Percentiles rank a stretch among this genome's conserved stretches.
phyloP scores from a whole-genome alignment of 1,140 invertebrate species.

The Orius laevigatus region DNA sequence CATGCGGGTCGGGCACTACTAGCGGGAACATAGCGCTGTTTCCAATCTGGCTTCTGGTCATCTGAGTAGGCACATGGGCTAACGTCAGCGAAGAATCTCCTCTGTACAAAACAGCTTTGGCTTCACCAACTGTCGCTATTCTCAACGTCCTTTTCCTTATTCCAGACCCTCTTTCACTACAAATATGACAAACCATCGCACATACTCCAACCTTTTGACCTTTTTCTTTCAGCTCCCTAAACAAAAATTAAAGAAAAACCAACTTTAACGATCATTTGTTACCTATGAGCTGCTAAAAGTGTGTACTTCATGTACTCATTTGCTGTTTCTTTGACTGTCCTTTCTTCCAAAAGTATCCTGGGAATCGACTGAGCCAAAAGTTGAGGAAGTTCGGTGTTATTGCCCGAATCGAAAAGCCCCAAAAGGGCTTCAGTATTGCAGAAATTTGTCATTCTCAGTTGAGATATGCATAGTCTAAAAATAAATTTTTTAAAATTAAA shows the following conservation, averaged over 20 bases:
- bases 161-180: conserved; percentile 31
- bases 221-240: conserved; percentile 51
- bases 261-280: conserved; percentile 4
- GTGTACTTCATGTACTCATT: conserved; percentile 72
- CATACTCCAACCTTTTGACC: conserved; percentile 51
- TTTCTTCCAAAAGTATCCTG: conserved; percentile 55
- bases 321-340: conserved; percentile 58
- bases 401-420: conserved; percentile 64
- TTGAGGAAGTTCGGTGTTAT: conserved; percentile 45
- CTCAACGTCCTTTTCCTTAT: conserved; percentile 41
- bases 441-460: conserved; percentile 57
- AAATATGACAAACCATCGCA: conserved; percentile 54
- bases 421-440: conserved; percentile 63
- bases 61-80: conserved; percentile 20
- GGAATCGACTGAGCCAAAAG: conserved; percentile 56
- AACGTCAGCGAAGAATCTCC: conserved; percentile 36
- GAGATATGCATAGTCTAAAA: conserved; percentile 47
- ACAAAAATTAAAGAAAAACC: conserved; percentile 2
- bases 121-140: conserved; percentile 54
- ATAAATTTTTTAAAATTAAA: background rate
- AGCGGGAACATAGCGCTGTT: conserved; percentile 44
- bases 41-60: conserved; percentile 34
- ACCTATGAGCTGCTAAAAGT: conserved; percentile 47
- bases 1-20: conserved; percentile 52
- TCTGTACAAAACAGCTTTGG: conserved; percentile 49